Conservation (phyloP, 2,797 vertebrate species). For the Carapus acus region DNA sequence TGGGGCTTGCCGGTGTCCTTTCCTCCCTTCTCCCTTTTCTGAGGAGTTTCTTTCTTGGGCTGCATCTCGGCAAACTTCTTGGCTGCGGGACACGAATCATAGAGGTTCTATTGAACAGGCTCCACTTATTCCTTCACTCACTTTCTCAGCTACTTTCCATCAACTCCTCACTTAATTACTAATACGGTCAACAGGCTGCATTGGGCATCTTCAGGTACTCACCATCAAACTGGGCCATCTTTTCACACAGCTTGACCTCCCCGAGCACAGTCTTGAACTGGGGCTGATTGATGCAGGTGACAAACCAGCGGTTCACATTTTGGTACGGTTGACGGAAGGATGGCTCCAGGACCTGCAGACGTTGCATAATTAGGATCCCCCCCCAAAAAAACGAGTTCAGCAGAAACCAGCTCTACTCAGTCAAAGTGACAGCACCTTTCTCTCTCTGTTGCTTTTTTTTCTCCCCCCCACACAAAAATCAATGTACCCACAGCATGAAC, state of each 20-base stretch:
- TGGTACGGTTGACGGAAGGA: conserved; percentile 84
- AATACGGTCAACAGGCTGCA: too few relatives aligned
- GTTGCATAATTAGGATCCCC: background rate
- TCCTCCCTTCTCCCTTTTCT: conserved; percentile 83
- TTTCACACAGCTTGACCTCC: conserved; percentile 89
- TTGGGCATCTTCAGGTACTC: conserved; percentile 30
- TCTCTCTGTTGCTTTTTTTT: too few relatives aligned
- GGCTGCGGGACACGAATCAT: conserved; percentile 60
- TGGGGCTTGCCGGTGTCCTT: conserved; percentile 75
- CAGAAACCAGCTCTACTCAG: background rate
- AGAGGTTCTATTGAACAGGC: too few relatives aligned
- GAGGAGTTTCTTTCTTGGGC: conserved; percentile 80
- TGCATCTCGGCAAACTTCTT: conserved; percentile 90
- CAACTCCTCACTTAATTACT: too few relatives aligned
- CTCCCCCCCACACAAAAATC: too few relatives aligned
- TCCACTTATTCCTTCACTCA: too few relatives aligned
- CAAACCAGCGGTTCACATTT: conserved; percentile 88
- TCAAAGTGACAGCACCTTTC: too few relatives aligned
- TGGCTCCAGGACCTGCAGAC: conserved; percentile 82
- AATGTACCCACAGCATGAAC: too few relatives aligned
- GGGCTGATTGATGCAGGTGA: conserved; percentile 88
- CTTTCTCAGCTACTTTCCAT: too few relatives aligned
- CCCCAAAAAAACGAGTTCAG: too few relatives aligned
- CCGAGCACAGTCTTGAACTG: conserved; percentile 86
- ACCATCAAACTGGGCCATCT: conserved; percentile 96